A percentile compares a stretch with the other conserved stretches of the same genome.
Conservation (phyloP, 2,888 invertebrate genomes). For the Podotricha telesiphe region DNA sequence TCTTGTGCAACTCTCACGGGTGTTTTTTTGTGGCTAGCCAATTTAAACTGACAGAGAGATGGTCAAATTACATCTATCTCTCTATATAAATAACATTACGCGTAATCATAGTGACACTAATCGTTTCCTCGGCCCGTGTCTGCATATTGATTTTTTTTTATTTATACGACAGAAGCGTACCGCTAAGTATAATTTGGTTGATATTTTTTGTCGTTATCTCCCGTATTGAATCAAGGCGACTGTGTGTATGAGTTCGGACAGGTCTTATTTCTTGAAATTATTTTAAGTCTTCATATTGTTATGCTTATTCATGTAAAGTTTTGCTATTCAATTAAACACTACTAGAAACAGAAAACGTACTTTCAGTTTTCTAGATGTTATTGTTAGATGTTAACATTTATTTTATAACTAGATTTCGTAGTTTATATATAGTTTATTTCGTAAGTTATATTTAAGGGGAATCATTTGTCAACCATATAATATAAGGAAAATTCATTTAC, state of each 20-base stretch:
- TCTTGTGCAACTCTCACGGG: constrained; percentile 52
- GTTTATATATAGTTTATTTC: background rate
- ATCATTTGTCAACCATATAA: constrained; percentile 13
- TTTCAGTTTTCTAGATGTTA: no score
- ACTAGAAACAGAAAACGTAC: no score
- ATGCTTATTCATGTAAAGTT: background rate
- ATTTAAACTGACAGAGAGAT: constrained; percentile 51
- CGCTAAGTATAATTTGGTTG: constrained; percentile 57
- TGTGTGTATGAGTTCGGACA: constrained; percentile 11
- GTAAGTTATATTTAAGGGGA: constrained; percentile 4
- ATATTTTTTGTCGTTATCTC: constrained; percentile 54
- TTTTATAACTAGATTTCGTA: background rate
- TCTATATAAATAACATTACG: constrained; percentile 56
- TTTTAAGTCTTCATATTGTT: background rate
- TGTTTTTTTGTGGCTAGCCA: constrained; percentile 57
- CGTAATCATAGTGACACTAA: constrained; percentile 68
- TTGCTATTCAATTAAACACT: no score
- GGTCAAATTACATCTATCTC: constrained; percentile 59
- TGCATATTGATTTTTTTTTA: constrained; percentile 60
- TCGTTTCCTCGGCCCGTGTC: constrained; percentile 55
- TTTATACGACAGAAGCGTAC: constrained; percentile 48
- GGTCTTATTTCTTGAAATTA: constrained; percentile 12
- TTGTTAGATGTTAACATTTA: no score
- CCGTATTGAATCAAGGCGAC: constrained; percentile 16
- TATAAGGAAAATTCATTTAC: constrained; percentile 18